phyloP scores from a whole-genome alignment of 2,888 invertebrate species.

The Automeris io region DNA sequence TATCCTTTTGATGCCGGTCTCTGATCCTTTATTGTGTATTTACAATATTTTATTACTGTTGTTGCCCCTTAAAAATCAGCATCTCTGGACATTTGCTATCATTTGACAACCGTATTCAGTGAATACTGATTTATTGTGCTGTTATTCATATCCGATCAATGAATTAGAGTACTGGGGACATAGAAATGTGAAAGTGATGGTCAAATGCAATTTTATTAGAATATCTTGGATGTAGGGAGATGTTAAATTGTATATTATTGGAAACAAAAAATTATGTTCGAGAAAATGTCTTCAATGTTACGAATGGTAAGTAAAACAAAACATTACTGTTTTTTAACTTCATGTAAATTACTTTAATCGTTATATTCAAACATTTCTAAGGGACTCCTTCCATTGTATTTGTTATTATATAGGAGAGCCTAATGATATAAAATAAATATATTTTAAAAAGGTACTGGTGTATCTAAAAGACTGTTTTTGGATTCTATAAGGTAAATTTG shows the following conservation, averaged over 20 bases:
- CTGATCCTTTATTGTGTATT: not conserved
- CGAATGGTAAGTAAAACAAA: constrained; percentile 21
- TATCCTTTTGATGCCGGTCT: not conserved
- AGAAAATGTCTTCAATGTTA: constrained; percentile 17
- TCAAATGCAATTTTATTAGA: constrained; percentile 1
- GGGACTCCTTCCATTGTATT: too few relatives aligned
- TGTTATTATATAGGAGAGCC: too few relatives aligned
- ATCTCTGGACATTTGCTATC: constrained; percentile 39
- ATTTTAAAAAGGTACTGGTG: too few relatives aligned
- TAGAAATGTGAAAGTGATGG: not conserved
- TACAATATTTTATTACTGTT: not conserved
- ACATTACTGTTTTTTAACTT: too few relatives aligned
- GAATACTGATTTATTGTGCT: constrained; percentile 18
- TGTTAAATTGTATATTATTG: not conserved
- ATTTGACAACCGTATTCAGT: constrained; percentile 27
- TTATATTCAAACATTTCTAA: too few relatives aligned
- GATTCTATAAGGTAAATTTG: too few relatives aligned
- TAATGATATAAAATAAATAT: too few relatives aligned
- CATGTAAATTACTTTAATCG: too few relatives aligned
- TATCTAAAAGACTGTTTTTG: too few relatives aligned
- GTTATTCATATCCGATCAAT: constrained; percentile 9
- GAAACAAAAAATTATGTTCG: constrained; percentile 10
- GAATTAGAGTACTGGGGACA: constrained; percentile 17
- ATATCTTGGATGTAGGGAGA: constrained; percentile 1
- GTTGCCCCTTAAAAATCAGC: constrained; percentile 27